Conservation (phyloP, 2,888 invertebrate species). For the Ashinkailepas kermadecensis region DNA sequence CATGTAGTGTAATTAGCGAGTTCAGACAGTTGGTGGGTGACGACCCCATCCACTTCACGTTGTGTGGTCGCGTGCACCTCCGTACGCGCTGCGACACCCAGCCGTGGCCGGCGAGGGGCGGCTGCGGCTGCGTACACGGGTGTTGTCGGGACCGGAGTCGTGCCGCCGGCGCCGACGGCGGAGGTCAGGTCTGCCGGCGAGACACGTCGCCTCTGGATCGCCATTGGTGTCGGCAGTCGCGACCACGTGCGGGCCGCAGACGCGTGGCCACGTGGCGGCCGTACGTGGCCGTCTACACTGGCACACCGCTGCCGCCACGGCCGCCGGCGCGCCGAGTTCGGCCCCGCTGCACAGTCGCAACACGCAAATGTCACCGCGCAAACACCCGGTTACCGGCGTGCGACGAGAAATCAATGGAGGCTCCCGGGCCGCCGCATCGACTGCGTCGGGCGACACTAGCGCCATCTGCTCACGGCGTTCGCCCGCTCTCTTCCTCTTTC, state of each 20-base stretch:
- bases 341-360: neutral
- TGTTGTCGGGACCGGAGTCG: no score
- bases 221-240: no score
- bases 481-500: neutral
- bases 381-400: neutral
- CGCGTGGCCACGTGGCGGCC: neutral
- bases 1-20: no score
- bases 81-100: no score
- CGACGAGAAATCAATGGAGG: constrained; percentile 22
- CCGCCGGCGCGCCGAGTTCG: neutral
- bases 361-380: constrained; percentile 18
- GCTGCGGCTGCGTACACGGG: no score
- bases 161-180: neutral
- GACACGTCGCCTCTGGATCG: no score
- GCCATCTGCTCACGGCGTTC: constrained; percentile 4
- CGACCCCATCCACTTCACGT: no score
- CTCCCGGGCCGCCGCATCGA: constrained; percentile 10
- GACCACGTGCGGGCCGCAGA: no score
- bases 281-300: neutral
- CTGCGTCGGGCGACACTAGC: neutral
- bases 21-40: no score
- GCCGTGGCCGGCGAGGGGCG: no score
- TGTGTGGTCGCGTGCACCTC: no score
- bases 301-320: neutral
- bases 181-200: neutral